Evolutionary conservation across 2,113 vertebrate genomes (phyloP).

Genomic region (Cyanoliseus patagonus): DNA sequence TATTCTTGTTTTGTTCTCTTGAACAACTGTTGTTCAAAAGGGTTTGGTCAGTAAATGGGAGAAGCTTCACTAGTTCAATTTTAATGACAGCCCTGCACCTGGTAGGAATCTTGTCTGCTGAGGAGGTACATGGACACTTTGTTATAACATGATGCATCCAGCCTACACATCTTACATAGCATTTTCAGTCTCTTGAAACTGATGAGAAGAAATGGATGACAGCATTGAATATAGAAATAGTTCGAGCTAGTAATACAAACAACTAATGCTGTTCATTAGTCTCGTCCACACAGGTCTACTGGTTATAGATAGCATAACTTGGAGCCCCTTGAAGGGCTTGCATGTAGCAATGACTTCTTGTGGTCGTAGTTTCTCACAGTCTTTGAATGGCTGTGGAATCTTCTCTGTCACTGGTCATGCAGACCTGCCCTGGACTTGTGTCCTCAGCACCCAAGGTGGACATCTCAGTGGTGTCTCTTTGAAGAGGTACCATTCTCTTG

Average conservation of each 20-base stretch:
- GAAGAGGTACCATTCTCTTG: not conserved
- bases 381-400: not conserved
- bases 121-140: not conserved
- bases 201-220: not conserved
- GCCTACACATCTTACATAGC: not conserved
- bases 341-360: not conserved
- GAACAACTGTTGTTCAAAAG: not conserved
- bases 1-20: conserved; percentile 13
- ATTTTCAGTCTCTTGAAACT: not conserved
- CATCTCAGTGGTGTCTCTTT: not conserved
- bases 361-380: not conserved
- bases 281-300: not conserved
- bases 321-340: not conserved
- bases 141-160: not conserved
- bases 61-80: not conserved
- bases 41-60: not conserved
- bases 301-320: no score
- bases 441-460: not conserved
- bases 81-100: not conserved
- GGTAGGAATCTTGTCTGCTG: not conserved
- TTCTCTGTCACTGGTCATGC: not conserved
- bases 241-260: not conserved
- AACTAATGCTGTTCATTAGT: not conserved
- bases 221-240: not conserved
- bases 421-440: not conserved